phyloP scores from a whole-genome alignment of 1,140 invertebrate genomes.

The Lanistes nyassanus region DNA sequence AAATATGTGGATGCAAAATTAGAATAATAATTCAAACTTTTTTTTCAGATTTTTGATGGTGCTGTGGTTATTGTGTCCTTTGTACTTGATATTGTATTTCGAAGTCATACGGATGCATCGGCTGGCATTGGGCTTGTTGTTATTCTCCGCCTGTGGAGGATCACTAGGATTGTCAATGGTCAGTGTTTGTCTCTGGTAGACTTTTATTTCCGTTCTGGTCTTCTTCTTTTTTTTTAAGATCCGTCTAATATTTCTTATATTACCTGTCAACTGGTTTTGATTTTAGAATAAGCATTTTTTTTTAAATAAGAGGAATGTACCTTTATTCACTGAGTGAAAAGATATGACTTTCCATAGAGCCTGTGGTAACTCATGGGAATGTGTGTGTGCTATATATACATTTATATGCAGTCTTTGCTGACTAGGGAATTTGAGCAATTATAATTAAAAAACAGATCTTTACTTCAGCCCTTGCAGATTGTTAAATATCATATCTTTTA shows the following conservation, averaged over 20 bases:
- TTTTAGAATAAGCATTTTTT: background rate
- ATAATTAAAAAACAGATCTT: no score
- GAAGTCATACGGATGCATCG: constrained; percentile 47
- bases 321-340: background rate
- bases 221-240: no score
- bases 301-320: background rate
- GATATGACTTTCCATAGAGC: no score
- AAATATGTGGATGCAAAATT: no score
- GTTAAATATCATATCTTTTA: no score
- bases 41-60: constrained; percentile 62
- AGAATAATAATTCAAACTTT: background rate
- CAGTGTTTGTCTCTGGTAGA: constrained; percentile 22
- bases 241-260: no score
- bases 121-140: constrained; percentile 62
- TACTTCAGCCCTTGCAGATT: no score
- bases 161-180: constrained; percentile 66
- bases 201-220: no score
- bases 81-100: constrained; percentile 64
- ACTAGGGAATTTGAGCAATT: no score
- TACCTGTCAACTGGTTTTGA: background rate
- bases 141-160: constrained; percentile 63
- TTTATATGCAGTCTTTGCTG: no score
- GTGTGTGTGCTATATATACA: no score
- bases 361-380: no score
- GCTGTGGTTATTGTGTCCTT: constrained; percentile 65